These are phyloP conservation scores for Peromyscus melanophrys DNA, from an alignment of 2,797 vertebrate genomes.

Conservation along the genomic window DNA sequence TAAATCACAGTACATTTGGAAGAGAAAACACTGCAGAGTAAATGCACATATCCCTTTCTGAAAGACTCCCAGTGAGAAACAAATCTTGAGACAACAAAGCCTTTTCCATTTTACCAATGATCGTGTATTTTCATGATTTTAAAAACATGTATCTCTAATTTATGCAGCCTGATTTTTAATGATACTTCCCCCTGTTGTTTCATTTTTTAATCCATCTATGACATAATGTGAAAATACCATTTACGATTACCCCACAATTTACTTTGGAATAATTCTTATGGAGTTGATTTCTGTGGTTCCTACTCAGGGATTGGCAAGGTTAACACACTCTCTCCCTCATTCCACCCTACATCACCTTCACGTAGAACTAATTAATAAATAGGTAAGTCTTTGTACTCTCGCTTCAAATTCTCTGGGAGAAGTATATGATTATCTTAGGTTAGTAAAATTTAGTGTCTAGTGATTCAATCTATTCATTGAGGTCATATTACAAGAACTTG, in stretches of 20 bases:
- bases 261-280: background rate
- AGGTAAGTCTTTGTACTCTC: background rate
- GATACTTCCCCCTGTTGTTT: background rate
- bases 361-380: background rate
- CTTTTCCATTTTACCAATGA: background rate
- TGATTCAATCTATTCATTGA: background rate
- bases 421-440: background rate
- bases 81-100: background rate
- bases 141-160: background rate
- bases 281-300: background rate
- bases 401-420: background rate
- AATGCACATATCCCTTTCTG: background rate
- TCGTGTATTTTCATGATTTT: background rate
- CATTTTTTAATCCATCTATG: background rate
- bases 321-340: background rate
- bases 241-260: background rate
- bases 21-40: background rate
- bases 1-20: background rate
- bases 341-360: background rate
- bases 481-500: background rate
- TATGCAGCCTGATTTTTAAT: background rate
- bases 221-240: background rate
- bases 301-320: background rate
- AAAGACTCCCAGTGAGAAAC: background rate
- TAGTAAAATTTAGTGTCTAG: background rate